A percentile compares a stretch with the other conserved stretches of the same genome.
phyloP scores from a whole-genome alignment of 2,113 vertebrate genomes.

The Procavia capensis region DNA sequence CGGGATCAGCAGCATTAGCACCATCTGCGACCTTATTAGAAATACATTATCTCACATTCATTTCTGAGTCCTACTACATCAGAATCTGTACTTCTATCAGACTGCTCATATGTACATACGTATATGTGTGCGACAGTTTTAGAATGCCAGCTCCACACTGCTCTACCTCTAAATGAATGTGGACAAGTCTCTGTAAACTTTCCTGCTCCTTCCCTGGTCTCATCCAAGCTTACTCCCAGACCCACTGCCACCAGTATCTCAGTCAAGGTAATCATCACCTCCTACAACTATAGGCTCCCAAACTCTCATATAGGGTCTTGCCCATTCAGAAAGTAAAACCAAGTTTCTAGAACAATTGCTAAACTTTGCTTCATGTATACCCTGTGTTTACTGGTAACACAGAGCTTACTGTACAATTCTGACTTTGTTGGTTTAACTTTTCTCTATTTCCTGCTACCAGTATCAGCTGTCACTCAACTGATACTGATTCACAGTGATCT shows the following conservation, averaged over 20 bases:
- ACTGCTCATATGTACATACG: not conserved
- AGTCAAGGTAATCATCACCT: not conserved
- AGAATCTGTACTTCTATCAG: slow-evolving; percentile 7
- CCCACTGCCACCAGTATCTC: not conserved
- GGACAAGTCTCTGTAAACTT: not conserved
- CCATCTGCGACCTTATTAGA: not conserved
- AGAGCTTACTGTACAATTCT: not conserved
- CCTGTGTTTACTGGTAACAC: not conserved
- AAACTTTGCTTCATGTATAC: not conserved
- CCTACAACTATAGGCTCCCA: not conserved
- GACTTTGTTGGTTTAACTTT: not conserved
- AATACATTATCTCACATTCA: not conserved
- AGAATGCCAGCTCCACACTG: not conserved
- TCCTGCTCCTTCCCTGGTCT: not conserved
- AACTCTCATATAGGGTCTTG: not conserved
- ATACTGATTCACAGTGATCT: too few relatives aligned
- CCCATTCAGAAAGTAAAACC: not conserved
- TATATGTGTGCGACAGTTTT: not conserved
- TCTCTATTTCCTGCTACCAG: not conserved
- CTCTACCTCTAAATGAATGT: not conserved
- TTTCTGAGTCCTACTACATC: not conserved
- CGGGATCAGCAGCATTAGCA: accelerated
- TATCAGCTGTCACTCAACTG: not conserved
- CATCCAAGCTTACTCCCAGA: not conserved
- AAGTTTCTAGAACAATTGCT: not conserved